phyloP scores from a whole-genome alignment of 2,113 vertebrate species.

The Poicephalus meyeri region DNA sequence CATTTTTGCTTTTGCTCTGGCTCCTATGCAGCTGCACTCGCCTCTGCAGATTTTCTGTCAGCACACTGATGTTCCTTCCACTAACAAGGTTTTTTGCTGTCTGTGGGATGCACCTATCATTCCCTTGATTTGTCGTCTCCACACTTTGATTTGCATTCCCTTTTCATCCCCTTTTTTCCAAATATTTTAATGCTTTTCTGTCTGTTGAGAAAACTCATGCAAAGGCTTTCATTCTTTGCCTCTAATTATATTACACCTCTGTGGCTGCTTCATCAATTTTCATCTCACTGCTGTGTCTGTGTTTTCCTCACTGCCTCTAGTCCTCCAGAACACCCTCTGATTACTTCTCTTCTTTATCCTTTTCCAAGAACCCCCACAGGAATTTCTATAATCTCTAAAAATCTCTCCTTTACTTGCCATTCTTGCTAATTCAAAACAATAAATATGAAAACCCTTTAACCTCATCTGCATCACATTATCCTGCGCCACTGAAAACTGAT shows the following conservation, averaged over 20 bases:
- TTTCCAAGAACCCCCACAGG: background rate
- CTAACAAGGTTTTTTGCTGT: background rate
- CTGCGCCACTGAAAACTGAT: background rate
- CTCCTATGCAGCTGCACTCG: background rate
- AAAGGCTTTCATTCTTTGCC: background rate
- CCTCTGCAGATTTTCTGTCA: background rate
- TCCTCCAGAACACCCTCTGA: background rate
- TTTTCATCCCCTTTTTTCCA: background rate
- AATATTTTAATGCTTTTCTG: background rate
- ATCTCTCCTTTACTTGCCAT: background rate
- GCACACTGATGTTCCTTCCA: background rate
- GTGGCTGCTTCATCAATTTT: background rate
- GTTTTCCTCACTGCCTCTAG: background rate
- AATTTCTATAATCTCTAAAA: background rate
- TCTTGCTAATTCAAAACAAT: background rate
- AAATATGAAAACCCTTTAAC: background rate
- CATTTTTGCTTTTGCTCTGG: background rate
- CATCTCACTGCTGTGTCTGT: background rate
- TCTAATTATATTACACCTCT: background rate
- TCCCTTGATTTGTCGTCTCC: background rate
- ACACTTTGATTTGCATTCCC: background rate
- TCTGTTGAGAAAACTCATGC: background rate
- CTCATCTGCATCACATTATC: background rate
- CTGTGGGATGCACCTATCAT: background rate
- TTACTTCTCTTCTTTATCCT: background rate